Base-by-base conservation (phyloP, 2,888 invertebrate genomes). In the Iphiclides podalirius region DNA sequence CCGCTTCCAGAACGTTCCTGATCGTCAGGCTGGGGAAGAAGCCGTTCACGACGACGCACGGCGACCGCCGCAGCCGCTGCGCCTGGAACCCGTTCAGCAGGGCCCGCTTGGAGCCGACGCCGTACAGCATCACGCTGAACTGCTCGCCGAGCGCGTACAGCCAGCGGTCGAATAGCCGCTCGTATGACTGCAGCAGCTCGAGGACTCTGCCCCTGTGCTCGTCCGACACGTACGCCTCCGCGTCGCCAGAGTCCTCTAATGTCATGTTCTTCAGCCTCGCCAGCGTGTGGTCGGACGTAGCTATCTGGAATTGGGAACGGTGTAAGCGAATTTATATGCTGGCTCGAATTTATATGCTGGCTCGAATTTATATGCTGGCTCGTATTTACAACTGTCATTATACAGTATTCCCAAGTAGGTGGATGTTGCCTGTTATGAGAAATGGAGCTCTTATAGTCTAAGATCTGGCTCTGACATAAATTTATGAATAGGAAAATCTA, bases 21-120 rank as follows among this genome's bases (percentile, higher is more conserved):
- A 96, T 82, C 0, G 95, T 94, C 40, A 98, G 84, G 80, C 96
- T 95, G 1, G 98, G 98, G 70, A 97, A 97, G 79, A 95, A 98
- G 1, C 98, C 98, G 79, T 98, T 97, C 0, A 98, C 86, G 14
- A 96, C 94, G 39, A 98, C 74, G 46, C 95, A 94, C 0, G 94
- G 93, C 61, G 71, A 77, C 33, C 79, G 69, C 51, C 75, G 63
- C 0, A 88, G 60, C 52, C 75, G 82, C 53, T 92, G 84, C 12
- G 79, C 80, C 66, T 94, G 93, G 75, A 98, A 98, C 53, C 92
- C 85, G 55, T 94, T 92, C 23, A 98, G 76, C 14, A 98, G 80
- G 17, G 90, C 84, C 33, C 93, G 90, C 75, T 98, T 98, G 0
- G 98, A 98, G 0, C 98, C 98, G 41, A 97, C 85, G 0, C 98